Conservation (phyloP, 2,888 invertebrate species). For the Heliconius erato region DNA sequence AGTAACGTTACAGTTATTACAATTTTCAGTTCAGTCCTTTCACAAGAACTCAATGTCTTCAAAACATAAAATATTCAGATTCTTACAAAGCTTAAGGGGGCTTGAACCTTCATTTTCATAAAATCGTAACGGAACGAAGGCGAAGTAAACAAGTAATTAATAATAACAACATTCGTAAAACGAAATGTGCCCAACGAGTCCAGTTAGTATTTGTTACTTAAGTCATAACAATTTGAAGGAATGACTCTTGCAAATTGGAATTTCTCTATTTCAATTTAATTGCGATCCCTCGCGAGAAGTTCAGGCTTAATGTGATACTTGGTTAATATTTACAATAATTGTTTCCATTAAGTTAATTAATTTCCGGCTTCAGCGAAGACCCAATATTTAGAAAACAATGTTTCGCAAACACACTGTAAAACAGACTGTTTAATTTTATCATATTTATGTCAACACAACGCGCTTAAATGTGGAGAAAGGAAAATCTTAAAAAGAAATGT, state of each 20-base stretch:
- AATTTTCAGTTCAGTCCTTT: not conserved
- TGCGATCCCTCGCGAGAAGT: constrained; percentile 22
- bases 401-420: not conserved
- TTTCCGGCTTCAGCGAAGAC: not conserved
- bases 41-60: not conserved
- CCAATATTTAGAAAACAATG: constrained; percentile 1
- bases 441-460: not conserved
- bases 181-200: constrained; percentile 41
- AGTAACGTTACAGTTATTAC: not conserved
- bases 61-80: constrained; percentile 25
- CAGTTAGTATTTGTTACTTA: constrained; percentile 46
- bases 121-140: constrained; percentile 30
- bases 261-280: constrained; percentile 42
- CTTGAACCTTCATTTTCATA: constrained; percentile 32
- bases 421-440: not conserved
- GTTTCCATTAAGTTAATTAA: constrained; percentile 26
- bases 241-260: constrained; percentile 44
- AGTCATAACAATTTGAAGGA: constrained; percentile 45
- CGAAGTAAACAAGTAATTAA: constrained; percentile 43
- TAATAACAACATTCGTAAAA: constrained; percentile 48
- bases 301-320: constrained; percentile 7
- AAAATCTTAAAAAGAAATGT: not conserved
- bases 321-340: constrained; percentile 27
- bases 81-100: constrained; percentile 19
- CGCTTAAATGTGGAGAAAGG: not conserved